Conservation (phyloP, 2,113 vertebrate genomes). For the Delphinapterus leucas region DNA sequence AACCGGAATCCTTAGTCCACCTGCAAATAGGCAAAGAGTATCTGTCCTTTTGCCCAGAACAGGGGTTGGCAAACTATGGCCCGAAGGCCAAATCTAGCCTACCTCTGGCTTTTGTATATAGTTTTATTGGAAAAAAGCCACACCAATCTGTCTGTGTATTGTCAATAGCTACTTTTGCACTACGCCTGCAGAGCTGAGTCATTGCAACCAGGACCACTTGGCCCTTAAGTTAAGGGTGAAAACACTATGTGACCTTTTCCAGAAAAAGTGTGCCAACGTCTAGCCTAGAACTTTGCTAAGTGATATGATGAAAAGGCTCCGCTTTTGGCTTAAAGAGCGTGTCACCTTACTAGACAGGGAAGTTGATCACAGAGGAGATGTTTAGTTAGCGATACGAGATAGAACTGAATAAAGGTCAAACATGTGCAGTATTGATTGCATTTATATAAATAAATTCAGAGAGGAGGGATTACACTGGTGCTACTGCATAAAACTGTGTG, state of each 20-base stretch:
- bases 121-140: background rate
- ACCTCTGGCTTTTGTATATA: background rate
- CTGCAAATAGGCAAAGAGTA: background rate
- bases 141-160: background rate
- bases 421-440: background rate
- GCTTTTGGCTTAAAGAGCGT: background rate
- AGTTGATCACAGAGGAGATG: background rate
- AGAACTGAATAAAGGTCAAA: background rate
- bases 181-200: background rate
- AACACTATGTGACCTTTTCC: background rate
- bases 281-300: background rate
- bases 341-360: background rate
- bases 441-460: constrained; percentile 41
- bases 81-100: background rate
- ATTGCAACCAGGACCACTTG: background rate
- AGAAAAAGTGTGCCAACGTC: background rate
- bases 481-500: background rate
- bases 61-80: background rate
- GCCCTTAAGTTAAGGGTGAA: background rate
- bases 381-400: background rate
- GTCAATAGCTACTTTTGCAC: background rate
- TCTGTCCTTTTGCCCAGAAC: background rate
- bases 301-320: background rate
- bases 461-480: background rate
- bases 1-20: background rate